Evolutionary conservation across 2,113 vertebrate species (phyloP).

Genomic region (Ictalurus furcatus): DNA sequence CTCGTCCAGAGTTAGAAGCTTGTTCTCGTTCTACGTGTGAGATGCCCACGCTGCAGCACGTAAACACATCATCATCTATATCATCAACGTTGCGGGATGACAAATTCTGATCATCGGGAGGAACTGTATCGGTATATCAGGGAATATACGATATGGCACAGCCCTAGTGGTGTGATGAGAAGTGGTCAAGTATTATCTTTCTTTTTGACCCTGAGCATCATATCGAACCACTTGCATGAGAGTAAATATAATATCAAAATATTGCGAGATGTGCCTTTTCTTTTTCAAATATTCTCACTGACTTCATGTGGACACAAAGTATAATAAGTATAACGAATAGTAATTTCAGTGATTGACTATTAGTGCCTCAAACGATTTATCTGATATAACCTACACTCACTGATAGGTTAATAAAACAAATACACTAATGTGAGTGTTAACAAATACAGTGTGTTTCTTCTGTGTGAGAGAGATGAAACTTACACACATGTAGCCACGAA

Average conservation of each 20-base stretch:
- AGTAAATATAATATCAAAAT: background rate
- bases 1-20: too few relatives aligned
- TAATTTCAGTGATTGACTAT: background rate
- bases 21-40: too few relatives aligned
- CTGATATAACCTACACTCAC: background rate
- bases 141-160: too few relatives aligned
- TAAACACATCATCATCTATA: too few relatives aligned
- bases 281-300: background rate
- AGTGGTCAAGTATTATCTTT: too few relatives aligned
- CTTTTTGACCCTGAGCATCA: background rate
- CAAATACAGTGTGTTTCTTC: background rate
- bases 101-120: too few relatives aligned
- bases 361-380: background rate
- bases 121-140: too few relatives aligned
- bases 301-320: background rate
- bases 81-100: too few relatives aligned
- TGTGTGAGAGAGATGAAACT: conserved; percentile 61
- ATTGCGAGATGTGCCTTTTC: background rate
- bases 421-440: background rate
- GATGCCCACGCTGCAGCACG: too few relatives aligned
- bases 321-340: background rate
- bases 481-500: conserved; percentile 87
- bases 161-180: too few relatives aligned
- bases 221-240: background rate
- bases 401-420: background rate